phyloP scores from a whole-genome alignment of 2,797 vertebrate genomes.

The Galagoides demidoff region DNA sequence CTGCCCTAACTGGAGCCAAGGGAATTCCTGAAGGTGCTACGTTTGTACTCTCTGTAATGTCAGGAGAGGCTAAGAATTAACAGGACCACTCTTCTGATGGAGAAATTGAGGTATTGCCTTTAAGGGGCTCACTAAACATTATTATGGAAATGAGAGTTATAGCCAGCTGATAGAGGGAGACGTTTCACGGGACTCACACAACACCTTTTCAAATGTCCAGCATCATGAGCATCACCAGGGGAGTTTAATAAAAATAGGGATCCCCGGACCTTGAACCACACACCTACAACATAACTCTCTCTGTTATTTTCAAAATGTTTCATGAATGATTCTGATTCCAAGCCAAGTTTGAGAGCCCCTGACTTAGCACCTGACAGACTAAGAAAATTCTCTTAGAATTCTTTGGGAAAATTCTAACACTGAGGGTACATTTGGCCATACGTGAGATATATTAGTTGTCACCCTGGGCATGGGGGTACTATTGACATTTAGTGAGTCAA shows the following conservation, averaged over 20 bases:
- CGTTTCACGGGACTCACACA: neutral
- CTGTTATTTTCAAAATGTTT: neutral
- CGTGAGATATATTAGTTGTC: neutral
- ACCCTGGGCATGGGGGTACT: neutral
- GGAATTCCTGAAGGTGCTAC: neutral
- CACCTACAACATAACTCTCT: neutral
- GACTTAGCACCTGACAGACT: neutral
- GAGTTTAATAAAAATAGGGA: neutral
- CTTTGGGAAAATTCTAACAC: neutral
- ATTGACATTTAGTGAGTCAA: neutral
- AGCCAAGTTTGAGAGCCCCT: neutral
- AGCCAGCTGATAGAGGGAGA: neutral
- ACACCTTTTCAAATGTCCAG: neutral
- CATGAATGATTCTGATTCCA: neutral
- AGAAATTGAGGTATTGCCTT: neutral
- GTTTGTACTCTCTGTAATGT: neutral
- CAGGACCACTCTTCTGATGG: neutral
- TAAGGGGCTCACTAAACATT: neutral
- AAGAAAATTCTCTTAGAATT: too few relatives aligned
- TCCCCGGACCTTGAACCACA: neutral
- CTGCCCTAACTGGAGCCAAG: neutral
- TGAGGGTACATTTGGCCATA: neutral
- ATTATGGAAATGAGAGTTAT: neutral
- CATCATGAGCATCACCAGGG: neutral
- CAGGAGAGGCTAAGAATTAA: neutral